Conservation (phyloP, 2,888 invertebrate genomes). For the Punctoribates punctum region DNA sequence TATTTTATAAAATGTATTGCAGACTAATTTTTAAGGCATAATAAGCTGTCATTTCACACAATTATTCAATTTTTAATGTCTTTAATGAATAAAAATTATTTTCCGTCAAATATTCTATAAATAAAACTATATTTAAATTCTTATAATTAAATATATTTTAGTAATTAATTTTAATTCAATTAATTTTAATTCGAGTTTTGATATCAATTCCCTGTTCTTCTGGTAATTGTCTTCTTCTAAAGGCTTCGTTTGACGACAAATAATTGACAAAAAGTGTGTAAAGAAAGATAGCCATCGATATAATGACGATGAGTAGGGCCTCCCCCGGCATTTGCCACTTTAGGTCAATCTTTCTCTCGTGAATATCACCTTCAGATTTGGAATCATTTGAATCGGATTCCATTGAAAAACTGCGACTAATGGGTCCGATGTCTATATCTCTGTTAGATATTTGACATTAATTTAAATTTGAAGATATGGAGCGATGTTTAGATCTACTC, state of each 20-base stretch:
- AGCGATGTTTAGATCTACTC: not conserved
- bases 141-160: not conserved
- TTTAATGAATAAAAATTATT: too few species aligned
- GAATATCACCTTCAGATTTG: not conserved
- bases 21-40: too few species aligned
- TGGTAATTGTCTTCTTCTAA: slow-evolving; percentile 12
- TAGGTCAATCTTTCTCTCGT: not conserved
- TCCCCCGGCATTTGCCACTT: too few species aligned
- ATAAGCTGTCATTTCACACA: too few species aligned
- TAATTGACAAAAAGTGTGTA: not conserved
- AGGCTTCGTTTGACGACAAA: not conserved
- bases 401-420: too few species aligned
- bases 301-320: not conserved
- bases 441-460: too few species aligned
- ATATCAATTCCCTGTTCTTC: slow-evolving; percentile 30
- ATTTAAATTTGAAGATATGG: not conserved
- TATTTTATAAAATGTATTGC: too few species aligned
- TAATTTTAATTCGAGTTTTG: not conserved
- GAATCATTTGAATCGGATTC: not conserved
- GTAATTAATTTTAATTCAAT: not conserved
- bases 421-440: too few species aligned
- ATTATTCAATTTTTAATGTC: too few species aligned
- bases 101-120: too few species aligned
- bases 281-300: not conserved
- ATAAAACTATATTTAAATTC: too few species aligned